Base-by-base conservation (phyloP, 2,888 invertebrate genomes). In the Meganola albula region DNA sequence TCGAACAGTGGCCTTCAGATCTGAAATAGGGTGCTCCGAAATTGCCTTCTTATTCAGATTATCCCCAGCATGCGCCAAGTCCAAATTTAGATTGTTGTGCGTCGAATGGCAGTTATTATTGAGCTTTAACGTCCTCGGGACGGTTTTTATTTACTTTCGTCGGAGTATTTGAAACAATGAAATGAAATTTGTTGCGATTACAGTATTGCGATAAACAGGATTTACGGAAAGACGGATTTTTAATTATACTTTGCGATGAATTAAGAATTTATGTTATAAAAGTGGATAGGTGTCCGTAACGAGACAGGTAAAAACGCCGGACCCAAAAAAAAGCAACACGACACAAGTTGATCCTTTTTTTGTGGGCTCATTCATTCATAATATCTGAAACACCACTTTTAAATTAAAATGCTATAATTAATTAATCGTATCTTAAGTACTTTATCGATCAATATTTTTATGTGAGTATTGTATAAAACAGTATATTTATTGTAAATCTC, bases 11-110 rank as follows among this genome's bases (percentile, higher is more conserved):
- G 64, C 61, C 60, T 61, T 55, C 58, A 66, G 63, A 72, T 73
- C 74, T 66, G 49, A 67, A 72, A 67, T 67, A 64, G 67, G 69
- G 62, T 59, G 50, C 58, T 68, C 53, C 59, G 55, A 66, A 70
- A 74, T 67, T 65, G 62, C 64, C 60, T 65, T 55, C 68, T 68
- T 70, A 70, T 67, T 70, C 61, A 64, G 66, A 71, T 74, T 70
- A 70, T 65, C 66, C 57, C 55, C 53, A 64, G 65, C 46, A 66
- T 62, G 59, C 57, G 57, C 58, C 62, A 44, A 63, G 61, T 49
- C 48, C 56, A 63, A 69, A 61, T 70, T 70, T 63, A 58, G 50
- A 70, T 58, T 56, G 61, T 59, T 62, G 57, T 55, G 58, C 62
- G 58, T 58, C 56, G 53, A 59, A 62, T 39, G 62, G 49, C 59